Conservation (phyloP, 2,888 invertebrate species). For the Athetis lepigone region DNA sequence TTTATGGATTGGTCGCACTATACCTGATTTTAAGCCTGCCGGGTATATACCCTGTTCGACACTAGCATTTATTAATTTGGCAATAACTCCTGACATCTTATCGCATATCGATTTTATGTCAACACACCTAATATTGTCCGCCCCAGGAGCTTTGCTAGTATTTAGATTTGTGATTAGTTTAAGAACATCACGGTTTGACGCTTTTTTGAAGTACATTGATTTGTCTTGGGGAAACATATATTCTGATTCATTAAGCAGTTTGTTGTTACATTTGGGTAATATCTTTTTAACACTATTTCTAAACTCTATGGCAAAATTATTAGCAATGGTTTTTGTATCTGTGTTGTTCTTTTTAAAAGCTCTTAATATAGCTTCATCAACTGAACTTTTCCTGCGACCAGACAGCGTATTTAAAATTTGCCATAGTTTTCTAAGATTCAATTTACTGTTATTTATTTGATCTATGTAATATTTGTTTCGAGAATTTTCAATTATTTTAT, state of each 20-base stretch:
- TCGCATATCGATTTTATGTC: conserved; percentile 8
- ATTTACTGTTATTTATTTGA: conserved; percentile 6
- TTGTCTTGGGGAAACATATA: conserved; percentile 6
- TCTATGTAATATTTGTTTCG: not conserved
- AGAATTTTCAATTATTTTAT: too few species aligned
- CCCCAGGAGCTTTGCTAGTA: conserved; percentile 6
- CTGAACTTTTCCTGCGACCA: conserved; percentile 6
- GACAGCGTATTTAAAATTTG: not conserved
- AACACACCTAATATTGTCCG: conserved; percentile 1
- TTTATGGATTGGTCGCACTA: not conserved
- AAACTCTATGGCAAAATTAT: conserved; percentile 5
- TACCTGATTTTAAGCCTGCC: not conserved
- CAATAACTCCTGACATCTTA: not conserved
- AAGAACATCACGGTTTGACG: not conserved
- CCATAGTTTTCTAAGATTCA: not conserved
- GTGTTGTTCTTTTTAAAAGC: not conserved
- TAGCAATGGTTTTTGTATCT: not conserved
- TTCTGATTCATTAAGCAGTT: not conserved
- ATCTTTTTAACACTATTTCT: conserved; percentile 1
- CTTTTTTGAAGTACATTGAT: conserved; percentile 7
- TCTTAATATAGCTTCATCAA: not conserved
- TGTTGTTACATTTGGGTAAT: not conserved
- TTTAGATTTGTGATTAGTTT: conserved; percentile 3
- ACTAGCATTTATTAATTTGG: conserved; percentile 5
- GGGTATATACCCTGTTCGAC: not conserved